Evolutionary conservation across 2,888 invertebrate species (phyloP), one percentile per base, ranked within the genome.

Genomic region (Aplocera efformata): DNA sequence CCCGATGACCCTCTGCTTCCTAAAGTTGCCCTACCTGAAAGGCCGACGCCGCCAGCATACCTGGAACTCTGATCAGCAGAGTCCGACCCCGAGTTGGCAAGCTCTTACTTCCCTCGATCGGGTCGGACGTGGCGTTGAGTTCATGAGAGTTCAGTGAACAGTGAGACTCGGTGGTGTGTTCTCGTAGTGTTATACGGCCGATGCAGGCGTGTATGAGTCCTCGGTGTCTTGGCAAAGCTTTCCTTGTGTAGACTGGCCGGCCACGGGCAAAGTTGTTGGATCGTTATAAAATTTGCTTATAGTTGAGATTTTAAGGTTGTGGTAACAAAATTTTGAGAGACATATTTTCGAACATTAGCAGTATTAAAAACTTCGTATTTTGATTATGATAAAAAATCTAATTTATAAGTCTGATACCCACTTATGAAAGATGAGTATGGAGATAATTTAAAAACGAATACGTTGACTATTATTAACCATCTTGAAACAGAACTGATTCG

Each of bases 1-100:
- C 90, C 90, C 1, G 91, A 91, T 27, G 91, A 91, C 66, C 88
- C 90, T 1, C 81, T 90, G 32, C 74, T 90, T 29, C 86, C 90
- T n/a, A 62, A 79, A 31, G 72, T 84, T 50, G 74, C 71, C 4
- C 58, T 91, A 28, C 91, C 90, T 26, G 91, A 89, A 50, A 75
- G 89, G 54, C 91, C 91, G 29, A 91, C 91, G 28, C 91, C 91
- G 10, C 91, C 91, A 6, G 79, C 83, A 6, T 86, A 84, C 53
- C 60, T 86, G 49, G 88, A 88, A 51, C 86, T 88, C 74, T 88
- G 88, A 88, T 86, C 81, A 53, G 74, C 84, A 67, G 84, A 83
- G 71, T 86, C 84, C 23, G 88, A 86, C 75, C 82, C 85, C 67
- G 86, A 88, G 64, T 41, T 83, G 48, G 68, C 69, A 53, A 78